Percentiles rank a stretch among this genome's conserved stretches.
Conservation (phyloP, 2,888 invertebrate species). For the Podotricha telesiphe region DNA sequence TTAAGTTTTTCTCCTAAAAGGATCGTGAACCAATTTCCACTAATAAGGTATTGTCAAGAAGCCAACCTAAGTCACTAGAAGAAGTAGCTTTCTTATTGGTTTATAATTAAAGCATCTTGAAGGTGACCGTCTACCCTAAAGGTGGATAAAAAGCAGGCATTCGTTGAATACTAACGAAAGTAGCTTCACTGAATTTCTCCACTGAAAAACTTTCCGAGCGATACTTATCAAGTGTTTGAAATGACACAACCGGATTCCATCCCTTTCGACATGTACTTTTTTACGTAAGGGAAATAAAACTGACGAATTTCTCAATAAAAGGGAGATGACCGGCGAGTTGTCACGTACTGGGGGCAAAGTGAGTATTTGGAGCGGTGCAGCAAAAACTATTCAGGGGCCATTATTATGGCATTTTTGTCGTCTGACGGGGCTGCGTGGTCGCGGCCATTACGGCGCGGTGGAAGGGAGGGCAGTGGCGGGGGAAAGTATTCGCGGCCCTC, state of each 20-base stretch:
- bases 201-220: constrained; percentile 72
- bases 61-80: constrained; percentile 56
- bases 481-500: constrained; percentile 52
- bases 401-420: constrained; percentile 85
- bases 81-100: constrained; percentile 72
- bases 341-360: constrained; percentile 76
- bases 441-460: constrained; percentile 74
- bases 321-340: constrained; percentile 78
- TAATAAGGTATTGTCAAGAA: constrained; percentile 67
- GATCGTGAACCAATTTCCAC: constrained; percentile 56
- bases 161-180: constrained; percentile 76
- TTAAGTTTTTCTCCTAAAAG: constrained; percentile 48
- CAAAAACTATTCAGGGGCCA: constrained; percentile 82
- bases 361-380: constrained; percentile 82
- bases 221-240: constrained; percentile 84
- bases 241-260: constrained; percentile 82
- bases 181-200: constrained; percentile 74
- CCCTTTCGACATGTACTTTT: constrained; percentile 70
- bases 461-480: constrained; percentile 52
- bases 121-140: constrained; percentile 78
- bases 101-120: constrained; percentile 76
- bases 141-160: constrained; percentile 70
- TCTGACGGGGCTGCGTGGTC: constrained; percentile 79
- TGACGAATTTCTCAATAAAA: constrained; percentile 84
- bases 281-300: constrained; percentile 72